A percentile compares a stretch with the other conserved stretches of the same genome.
Conservation (phyloP, 2,888 invertebrate genomes). For the Drosophila acutilabella region DNA sequence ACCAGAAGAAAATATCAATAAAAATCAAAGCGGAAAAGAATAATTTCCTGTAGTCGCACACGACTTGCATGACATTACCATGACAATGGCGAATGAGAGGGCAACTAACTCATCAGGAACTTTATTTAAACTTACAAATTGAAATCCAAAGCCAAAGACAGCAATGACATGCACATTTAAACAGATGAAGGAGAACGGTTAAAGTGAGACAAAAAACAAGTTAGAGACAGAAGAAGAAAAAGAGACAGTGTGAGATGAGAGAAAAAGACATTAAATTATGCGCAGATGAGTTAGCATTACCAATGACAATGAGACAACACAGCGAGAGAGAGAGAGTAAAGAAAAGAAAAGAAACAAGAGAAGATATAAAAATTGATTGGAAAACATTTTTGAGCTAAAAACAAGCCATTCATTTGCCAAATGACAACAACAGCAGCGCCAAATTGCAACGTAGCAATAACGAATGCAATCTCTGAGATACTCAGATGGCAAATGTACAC, state of each 20-base stretch:
- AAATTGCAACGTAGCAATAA: constrained; percentile 69
- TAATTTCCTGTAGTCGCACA: constrained; percentile 48
- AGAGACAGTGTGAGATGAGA: constrained; percentile 3
- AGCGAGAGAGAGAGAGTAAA: neutral
- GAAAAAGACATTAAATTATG: constrained; percentile 82
- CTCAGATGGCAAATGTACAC: constrained; percentile 19
- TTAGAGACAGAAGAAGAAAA: neutral
- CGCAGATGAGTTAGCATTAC: constrained; percentile 85
- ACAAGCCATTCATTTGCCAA: constrained; percentile 78
- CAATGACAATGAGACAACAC: constrained; percentile 61
- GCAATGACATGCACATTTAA: constrained; percentile 78
- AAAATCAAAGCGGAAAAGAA: constrained; percentile 61
- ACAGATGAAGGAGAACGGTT: constrained; percentile 31
- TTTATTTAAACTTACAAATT: constrained; percentile 78
- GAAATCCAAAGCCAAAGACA: constrained; percentile 62
- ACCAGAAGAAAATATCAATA: constrained; percentile 9
- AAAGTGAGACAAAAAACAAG: neutral
- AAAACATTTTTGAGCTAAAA: constrained; percentile 83
- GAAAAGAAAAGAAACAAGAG: constrained; percentile 13
- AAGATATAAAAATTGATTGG: constrained; percentile 84
- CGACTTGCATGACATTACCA: constrained; percentile 58
- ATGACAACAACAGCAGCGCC: constrained; percentile 71
- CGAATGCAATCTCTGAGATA: constrained; percentile 62
- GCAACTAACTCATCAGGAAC: constrained; percentile 75
- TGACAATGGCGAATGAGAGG: constrained; percentile 63